Evolutionary conservation across 2,113 vertebrate genomes (phyloP).

Genomic region (Percopsis transmontana): DNA sequence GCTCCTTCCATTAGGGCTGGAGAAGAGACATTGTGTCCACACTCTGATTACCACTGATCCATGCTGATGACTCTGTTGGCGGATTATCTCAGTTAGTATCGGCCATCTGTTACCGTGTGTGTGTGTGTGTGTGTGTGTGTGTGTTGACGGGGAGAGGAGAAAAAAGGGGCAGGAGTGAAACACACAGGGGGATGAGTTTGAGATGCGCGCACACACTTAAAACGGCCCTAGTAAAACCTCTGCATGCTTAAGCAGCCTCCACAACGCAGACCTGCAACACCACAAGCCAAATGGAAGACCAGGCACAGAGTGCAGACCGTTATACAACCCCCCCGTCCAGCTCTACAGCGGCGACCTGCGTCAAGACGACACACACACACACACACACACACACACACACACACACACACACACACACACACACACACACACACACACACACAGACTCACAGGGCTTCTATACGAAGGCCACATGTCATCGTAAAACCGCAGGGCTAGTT

Average conservation of each 20-base stretch:
- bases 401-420: slow-evolving; percentile 10
- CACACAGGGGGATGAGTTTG: slow-evolving; percentile 52
- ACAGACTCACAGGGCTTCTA: slow-evolving; percentile 45
- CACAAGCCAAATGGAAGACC: slow-evolving; percentile 51
- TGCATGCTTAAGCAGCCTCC: slow-evolving; percentile 38
- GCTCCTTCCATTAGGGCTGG: slow-evolving; percentile 78
- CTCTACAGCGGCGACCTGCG: too few species aligned
- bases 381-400: slow-evolving; percentile 6
- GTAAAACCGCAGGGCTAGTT: slow-evolving; percentile 61
- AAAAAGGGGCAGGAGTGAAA: slow-evolving; percentile 57
- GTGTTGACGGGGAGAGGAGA: slow-evolving; percentile 48
- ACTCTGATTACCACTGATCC: slow-evolving; percentile 90
- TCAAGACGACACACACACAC: not conserved
- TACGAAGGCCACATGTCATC: slow-evolving; percentile 68
- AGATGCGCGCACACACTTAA: slow-evolving; percentile 37
- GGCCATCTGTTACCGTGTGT: slow-evolving; percentile 84
- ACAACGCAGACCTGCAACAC: slow-evolving; percentile 42
- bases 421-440: slow-evolving; percentile 17
- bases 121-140: slow-evolving; percentile 35
- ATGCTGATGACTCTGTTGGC: slow-evolving; percentile 87
- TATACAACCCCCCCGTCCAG: too few species aligned
- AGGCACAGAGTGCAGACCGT: slow-evolving; percentile 35
- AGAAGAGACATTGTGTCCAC: slow-evolving; percentile 79
- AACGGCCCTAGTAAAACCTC: slow-evolving; percentile 45
- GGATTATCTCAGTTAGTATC: slow-evolving; percentile 88